Percentiles rank a stretch among this genome's conserved stretches.
These are phyloP conservation scores for Entomobrya multifasciata DNA, from an alignment of 2,888 invertebrate species.

Conservation along the genomic window DNA sequence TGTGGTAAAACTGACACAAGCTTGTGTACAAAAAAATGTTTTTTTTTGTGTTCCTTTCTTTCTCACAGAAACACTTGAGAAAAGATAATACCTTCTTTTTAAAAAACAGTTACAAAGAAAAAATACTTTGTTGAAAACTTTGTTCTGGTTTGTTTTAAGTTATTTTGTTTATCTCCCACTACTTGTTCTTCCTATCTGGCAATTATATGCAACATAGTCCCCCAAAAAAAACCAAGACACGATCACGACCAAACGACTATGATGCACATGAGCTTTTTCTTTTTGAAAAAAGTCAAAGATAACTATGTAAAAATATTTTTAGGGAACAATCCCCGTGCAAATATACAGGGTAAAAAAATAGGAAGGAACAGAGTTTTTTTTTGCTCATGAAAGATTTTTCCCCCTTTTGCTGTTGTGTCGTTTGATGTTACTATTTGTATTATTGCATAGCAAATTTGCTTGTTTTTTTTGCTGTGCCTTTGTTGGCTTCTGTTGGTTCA, in stretches of 20 bases:
- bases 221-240: constrained; percentile 18
- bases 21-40: no score
- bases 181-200: background rate
- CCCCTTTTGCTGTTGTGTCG: no score
- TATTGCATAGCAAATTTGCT: background rate
- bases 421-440: no score
- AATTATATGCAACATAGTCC: no score
- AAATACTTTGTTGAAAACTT: constrained; percentile 3
- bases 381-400: background rate
- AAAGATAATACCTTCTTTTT: background rate
- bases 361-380: background rate
- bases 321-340: background rate
- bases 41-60: background rate
- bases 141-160: background rate
- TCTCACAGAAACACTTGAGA: background rate
- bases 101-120: constrained; percentile 16
- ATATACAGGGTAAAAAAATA: background rate
- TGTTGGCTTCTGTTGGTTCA: constrained; percentile 39
- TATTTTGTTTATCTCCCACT: background rate
- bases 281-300: background rate
- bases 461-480: background rate
- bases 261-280: constrained; percentile 29
- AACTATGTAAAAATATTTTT: background rate
- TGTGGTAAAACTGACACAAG: no score
- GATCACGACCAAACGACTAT: constrained; percentile 34